These are phyloP conservation scores for Boloria euphrosyne DNA, from an alignment of 2,888 invertebrate genomes.

Conservation along the genomic window DNA sequence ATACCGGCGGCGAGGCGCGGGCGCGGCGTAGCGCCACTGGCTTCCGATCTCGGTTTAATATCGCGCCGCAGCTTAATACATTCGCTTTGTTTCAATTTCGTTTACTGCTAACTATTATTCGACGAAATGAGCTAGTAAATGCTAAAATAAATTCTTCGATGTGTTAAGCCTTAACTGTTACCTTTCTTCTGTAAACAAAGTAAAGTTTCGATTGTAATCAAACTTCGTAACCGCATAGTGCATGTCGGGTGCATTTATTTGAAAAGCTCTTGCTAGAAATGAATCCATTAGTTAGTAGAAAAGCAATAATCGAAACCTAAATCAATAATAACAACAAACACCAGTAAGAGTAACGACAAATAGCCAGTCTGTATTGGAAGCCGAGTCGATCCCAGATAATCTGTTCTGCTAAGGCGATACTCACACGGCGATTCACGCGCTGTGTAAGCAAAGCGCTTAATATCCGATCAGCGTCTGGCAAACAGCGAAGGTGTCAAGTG, in stretches of 20 bases:
- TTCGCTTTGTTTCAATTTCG: conserved; percentile 53
- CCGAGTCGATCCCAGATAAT: conserved; percentile 21
- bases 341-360: background rate
- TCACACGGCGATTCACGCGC: conserved; percentile 36
- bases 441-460: conserved; percentile 40
- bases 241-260: too few relatives aligned
- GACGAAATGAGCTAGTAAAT: conserved; percentile 30
- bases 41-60: conserved; percentile 54
- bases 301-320: background rate
- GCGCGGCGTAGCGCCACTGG: conserved; percentile 45
- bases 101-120: conserved; percentile 47
- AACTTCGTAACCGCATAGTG: too few relatives aligned
- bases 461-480: conserved; percentile 41
- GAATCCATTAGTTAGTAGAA: background rate
- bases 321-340: background rate
- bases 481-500: conserved; percentile 48
- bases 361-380: background rate
- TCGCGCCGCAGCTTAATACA: conserved; percentile 52
- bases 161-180: background rate
- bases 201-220: background rate
- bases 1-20: conserved; percentile 44
- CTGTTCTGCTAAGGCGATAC: conserved; percentile 25
- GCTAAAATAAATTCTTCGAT: conserved; percentile 22
- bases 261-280: too few relatives aligned
- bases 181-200: background rate